Percentiles rank a stretch among this genome's conserved stretches.
phyloP scores from a whole-genome alignment of 2,888 invertebrate species.

The Embidobia sp. region DNA sequence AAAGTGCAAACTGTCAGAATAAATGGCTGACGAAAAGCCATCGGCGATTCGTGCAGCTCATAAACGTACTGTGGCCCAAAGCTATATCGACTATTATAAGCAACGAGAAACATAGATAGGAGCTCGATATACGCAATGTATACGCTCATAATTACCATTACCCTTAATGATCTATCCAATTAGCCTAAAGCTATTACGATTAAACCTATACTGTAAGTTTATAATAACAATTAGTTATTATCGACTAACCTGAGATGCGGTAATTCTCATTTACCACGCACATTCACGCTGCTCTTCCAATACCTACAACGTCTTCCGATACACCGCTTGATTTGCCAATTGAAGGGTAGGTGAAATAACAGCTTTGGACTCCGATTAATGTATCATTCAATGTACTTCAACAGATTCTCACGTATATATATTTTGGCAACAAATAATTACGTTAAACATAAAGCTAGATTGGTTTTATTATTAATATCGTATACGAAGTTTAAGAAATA shows the following conservation, averaged over 20 bases:
- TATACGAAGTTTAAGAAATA: no score
- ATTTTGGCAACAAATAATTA: no score
- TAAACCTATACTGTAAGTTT: constrained; percentile 81
- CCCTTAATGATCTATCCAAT: constrained; percentile 82
- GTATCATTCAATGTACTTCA: constrained; percentile 16
- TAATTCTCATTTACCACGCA: constrained; percentile 75
- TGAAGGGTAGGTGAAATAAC: constrained; percentile 30
- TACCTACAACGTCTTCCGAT: constrained; percentile 47
- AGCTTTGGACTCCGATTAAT: constrained; percentile 38
- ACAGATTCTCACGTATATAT: no score
- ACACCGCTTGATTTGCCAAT: constrained; percentile 36
- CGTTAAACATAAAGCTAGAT: no score
- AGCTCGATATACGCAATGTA: constrained; percentile 72
- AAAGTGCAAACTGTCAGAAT: constrained; percentile 49
- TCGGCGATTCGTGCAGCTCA: constrained; percentile 73
- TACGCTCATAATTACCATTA: constrained; percentile 80
- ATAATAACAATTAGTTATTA: constrained; percentile 81
- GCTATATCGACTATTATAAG: constrained; percentile 78
- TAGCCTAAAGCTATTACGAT: constrained; percentile 81
- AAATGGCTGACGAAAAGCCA: constrained; percentile 74
- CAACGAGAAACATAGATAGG: constrained; percentile 73
- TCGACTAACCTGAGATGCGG: constrained; percentile 76
- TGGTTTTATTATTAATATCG: no score
- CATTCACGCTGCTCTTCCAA: constrained; percentile 65
- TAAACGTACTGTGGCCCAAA: constrained; percentile 76